phyloP scores from a whole-genome alignment of 2,888 invertebrate species.

The Cephalotes varians region DNA sequence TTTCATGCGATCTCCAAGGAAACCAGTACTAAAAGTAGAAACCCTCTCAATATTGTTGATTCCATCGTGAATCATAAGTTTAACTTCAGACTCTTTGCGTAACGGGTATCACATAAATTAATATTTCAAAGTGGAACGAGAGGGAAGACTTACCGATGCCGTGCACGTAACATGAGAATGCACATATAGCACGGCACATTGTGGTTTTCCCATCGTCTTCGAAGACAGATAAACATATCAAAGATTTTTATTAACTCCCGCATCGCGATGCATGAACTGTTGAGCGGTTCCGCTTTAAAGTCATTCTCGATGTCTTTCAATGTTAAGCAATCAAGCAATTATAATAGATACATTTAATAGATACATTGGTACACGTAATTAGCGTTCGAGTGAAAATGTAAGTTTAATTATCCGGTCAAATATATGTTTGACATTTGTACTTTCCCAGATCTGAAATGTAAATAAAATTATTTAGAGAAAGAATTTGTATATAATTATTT shows the following conservation, averaged over 20 bases:
- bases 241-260: conserved; percentile 25
- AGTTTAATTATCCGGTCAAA: conserved; percentile 5
- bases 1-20: conserved; percentile 34
- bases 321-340: not conserved
- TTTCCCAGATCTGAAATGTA: not conserved
- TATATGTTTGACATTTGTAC: not conserved
- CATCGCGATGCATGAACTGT: not conserved
- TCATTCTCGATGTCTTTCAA: not conserved
- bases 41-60: conserved; percentile 31
- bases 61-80: conserved; percentile 30
- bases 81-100: conserved; percentile 32
- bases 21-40: conserved; percentile 20
- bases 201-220: conserved; percentile 34
- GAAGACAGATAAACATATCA: conserved; percentile 25
- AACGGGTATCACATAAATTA: conserved; percentile 67
- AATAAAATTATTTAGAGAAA: not conserved
- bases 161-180: conserved; percentile 39
- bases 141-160: conserved; percentile 66
- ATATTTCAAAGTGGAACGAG: conserved; percentile 73
- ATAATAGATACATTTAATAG: not conserved
- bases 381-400: not conserved
- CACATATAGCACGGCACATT: conserved; percentile 25
- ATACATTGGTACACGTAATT: not conserved
- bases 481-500: not conserved
- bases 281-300: not conserved